These are phyloP conservation scores for Eremobia ochroleuca DNA, from an alignment of 2,888 invertebrate species.

Conservation along the genomic window DNA sequence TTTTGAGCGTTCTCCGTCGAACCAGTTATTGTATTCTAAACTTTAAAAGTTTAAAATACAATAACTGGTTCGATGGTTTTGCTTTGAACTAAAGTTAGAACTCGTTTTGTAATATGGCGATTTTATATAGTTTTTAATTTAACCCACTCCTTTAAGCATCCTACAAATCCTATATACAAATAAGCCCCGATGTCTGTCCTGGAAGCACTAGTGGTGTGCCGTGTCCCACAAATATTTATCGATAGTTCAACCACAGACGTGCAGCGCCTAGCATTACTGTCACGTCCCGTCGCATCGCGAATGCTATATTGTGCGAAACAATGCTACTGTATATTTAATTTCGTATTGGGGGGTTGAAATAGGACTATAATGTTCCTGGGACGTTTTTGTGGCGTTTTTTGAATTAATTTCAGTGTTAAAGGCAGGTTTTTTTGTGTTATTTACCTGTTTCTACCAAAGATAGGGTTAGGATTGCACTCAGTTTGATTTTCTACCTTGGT, in stretches of 20 bases:
- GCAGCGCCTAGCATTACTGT: slow-evolving; percentile 50
- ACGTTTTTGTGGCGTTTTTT: slow-evolving; percentile 5
- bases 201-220: slow-evolving; percentile 44
- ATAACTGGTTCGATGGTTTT: no score
- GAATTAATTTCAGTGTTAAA: background rate
- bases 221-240: slow-evolving; percentile 62
- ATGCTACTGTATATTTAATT: slow-evolving; percentile 33
- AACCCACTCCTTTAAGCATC: background rate
- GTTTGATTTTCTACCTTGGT: background rate
- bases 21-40: no score
- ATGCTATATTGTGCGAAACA: slow-evolving; percentile 57
- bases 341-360: slow-evolving; percentile 42
- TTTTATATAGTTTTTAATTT: background rate
- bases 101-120: no score
- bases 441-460: background rate
- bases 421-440: background rate
- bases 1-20: no score
- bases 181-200: slow-evolving; percentile 27
- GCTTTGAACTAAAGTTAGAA: no score
- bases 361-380: slow-evolving; percentile 5
- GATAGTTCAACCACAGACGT: slow-evolving; percentile 59
- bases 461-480: background rate
- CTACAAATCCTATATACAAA: slow-evolving; percentile 10
- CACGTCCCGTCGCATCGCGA: slow-evolving; percentile 59
- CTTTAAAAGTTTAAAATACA: no score